phyloP scores from a whole-genome alignment of 2,888 invertebrate genomes.

The Agriopis leucophaearia region DNA sequence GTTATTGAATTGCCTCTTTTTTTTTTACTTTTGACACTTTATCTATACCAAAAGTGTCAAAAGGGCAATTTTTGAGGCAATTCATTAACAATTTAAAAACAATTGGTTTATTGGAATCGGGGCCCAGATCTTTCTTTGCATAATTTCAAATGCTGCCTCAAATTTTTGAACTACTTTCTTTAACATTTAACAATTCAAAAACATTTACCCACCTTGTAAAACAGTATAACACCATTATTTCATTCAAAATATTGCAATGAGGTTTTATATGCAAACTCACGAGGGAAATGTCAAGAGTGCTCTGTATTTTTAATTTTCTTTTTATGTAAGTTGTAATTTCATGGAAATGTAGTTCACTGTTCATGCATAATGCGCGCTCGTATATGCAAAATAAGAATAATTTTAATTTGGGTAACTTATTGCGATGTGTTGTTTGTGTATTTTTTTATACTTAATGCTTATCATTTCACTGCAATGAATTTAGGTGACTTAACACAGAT shows the following conservation, averaged over 20 bases:
- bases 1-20: too few relatives aligned
- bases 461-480: too few relatives aligned
- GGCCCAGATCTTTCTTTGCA: too few relatives aligned
- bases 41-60: too few relatives aligned
- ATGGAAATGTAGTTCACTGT: constrained; percentile 30
- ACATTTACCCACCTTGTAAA: not conserved
- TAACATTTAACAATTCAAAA: too few relatives aligned
- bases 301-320: constrained; percentile 20
- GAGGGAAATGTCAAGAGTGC: constrained; percentile 1
- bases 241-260: constrained; percentile 1
- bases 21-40: too few relatives aligned
- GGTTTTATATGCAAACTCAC: not conserved
- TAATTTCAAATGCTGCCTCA: too few relatives aligned
- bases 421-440: not conserved
- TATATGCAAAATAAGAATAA: constrained; percentile 6
- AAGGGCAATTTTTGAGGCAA: too few relatives aligned
- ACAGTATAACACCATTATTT: not conserved
- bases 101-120: too few relatives aligned
- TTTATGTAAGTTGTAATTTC: constrained; percentile 18
- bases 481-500: too few relatives aligned
- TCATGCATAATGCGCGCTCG: constrained; percentile 21
- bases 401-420: constrained; percentile 2
- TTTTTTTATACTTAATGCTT: not conserved
- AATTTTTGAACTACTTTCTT: too few relatives aligned
- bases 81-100: too few relatives aligned